Base-by-base conservation (phyloP, 2,113 vertebrate species). In the Leucosticte australis region DNA sequence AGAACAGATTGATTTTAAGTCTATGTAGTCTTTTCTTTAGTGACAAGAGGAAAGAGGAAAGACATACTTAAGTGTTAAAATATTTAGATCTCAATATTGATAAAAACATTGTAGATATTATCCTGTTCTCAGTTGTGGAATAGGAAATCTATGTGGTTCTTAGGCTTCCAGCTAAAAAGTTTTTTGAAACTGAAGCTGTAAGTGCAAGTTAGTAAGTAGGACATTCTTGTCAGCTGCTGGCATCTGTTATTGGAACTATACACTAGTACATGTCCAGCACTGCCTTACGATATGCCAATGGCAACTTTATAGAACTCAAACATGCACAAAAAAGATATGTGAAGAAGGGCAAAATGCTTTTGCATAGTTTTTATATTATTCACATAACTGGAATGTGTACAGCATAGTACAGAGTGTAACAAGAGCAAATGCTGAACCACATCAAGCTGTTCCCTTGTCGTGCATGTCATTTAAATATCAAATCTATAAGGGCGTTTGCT, bases 381-480 rank as follows among this genome's bases (percentile, higher is more conserved):
- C 96, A 92, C 80, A 73, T 89, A 92, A 83, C 90, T 97, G 95
- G 96, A 97, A 94, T 98, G 97, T 97, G 98, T 98, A 98, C 97
- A 97, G 96, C 83, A 96, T 94, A 98, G 97, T 92, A 83, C 81
- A 70, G 90, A 96, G 91, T 96, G 85, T 96, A 97, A 97, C 20
- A 67, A 97, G 94, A 97, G 95, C 89, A 95, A 98, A 97, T 76
- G 87, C 84, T 94, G 96, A 97, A 91, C 96, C 97, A 97, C 96
- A 97, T 97, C 96, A 96, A 95, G 95, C 27, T 9, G 88, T 96
- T 97, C 96, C 74, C 93, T 94, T 97, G 95, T 93, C 3, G 56
- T 95, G 88, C 78, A 39, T 97, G 95, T 96, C 95, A 96, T 97
- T 98, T 95, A 96, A 97, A 92, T 97, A 96, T 97, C 89, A 73